These are phyloP conservation scores for Drosophila paucipuncta DNA, from an alignment of 2,888 invertebrate genomes.

Conservation along the genomic window DNA sequence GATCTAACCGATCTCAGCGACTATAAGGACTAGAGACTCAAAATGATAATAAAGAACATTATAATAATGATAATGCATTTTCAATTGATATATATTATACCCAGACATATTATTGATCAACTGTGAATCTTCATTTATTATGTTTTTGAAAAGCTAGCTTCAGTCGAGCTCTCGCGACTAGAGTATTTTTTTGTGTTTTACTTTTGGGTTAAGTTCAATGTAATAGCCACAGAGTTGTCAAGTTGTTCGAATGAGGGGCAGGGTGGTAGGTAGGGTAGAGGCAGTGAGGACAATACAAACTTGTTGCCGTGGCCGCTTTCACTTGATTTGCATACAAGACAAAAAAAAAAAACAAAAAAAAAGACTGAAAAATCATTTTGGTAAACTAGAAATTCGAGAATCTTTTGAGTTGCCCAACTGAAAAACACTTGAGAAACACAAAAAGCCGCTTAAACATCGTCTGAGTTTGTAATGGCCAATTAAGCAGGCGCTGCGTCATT, in stretches of 20 bases:
- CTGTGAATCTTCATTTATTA: background rate
- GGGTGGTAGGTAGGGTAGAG: background rate
- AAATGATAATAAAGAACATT: background rate
- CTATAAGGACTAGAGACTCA: background rate
- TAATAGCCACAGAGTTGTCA: constrained; percentile 27
- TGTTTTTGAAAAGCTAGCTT: background rate
- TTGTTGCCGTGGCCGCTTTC: constrained; percentile 71
- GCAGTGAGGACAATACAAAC: constrained; percentile 16
- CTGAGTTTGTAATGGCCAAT: constrained; percentile 72
- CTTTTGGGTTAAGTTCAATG: constrained; percentile 54
- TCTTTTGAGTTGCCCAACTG: constrained; percentile 13
- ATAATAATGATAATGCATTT: background rate
- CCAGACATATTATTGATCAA: background rate
- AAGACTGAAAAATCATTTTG: constrained; percentile 44
- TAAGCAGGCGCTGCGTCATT: constrained; percentile 62
- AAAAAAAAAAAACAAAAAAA: background rate
- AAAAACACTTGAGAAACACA: constrained; percentile 48
- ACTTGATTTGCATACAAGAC: constrained; percentile 76
- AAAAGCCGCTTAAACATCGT: constrained; percentile 64
- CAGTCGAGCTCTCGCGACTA: background rate
- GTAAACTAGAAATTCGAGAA: constrained; percentile 52
- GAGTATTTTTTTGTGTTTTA: constrained; percentile 15
- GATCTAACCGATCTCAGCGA: background rate
- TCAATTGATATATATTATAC: background rate
- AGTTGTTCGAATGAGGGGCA: constrained; percentile 1